Evolutionary conservation across 2,888 invertebrate species (phyloP).

Genomic region (Scrobipalpa costella): DNA sequence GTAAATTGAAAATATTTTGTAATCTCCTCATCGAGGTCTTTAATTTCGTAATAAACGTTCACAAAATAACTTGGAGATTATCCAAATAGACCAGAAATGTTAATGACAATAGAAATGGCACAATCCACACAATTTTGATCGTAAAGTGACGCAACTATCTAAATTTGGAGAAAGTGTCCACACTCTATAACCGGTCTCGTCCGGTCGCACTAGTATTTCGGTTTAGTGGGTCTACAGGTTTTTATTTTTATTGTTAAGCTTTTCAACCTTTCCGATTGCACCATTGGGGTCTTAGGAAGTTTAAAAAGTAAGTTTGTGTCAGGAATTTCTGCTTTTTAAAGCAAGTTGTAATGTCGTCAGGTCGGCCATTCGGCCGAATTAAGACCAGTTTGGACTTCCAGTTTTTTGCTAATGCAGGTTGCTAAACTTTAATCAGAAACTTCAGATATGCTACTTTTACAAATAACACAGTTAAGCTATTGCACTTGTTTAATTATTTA

Average conservation of each 20-base stretch:
- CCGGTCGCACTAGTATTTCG: constrained; percentile 2
- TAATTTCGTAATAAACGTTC: constrained; percentile 3
- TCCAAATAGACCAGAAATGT: constrained; percentile 16
- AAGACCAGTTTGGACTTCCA: constrained; percentile 6
- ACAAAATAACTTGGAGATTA: constrained; percentile 12
- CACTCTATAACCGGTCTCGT: constrained; percentile 7
- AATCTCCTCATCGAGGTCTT: constrained; percentile 3
- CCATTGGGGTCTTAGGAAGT: neutral
- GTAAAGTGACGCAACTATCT: constrained; percentile 16
- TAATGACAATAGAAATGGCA: constrained; percentile 20
- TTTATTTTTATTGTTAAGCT: neutral
- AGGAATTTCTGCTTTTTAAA: neutral
- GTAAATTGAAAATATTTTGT: constrained; percentile 2
- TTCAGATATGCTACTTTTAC: constrained; percentile 6
- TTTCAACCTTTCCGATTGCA: neutral
- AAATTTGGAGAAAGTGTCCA: constrained; percentile 19
- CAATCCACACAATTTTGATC: neutral
- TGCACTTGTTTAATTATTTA: neutral
- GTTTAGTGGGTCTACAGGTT: constrained; percentile 6
- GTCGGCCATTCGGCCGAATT: constrained; percentile 24
- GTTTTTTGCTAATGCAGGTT: constrained; percentile 15
- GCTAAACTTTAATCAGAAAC: constrained; percentile 2
- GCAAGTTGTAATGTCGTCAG: constrained; percentile 20
- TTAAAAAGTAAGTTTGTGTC: neutral
- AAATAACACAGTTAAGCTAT: neutral